phyloP scores from a whole-genome alignment of 2,797 vertebrate species.

The Adelosebastes latens region DNA sequence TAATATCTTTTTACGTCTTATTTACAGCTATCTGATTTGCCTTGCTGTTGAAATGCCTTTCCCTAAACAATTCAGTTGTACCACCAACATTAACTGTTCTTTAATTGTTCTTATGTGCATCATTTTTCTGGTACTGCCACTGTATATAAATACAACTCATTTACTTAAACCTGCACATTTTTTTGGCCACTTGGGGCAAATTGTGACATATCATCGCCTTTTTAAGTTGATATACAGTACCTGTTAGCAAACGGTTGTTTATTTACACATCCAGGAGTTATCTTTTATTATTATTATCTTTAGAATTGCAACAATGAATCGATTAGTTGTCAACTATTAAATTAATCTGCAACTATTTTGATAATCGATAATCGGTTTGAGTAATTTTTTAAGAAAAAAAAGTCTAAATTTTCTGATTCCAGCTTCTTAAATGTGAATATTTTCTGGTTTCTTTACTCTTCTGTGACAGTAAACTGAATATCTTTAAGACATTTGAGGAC shows the following conservation, averaged over 20 bases:
- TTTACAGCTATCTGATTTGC: neutral
- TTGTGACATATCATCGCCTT: neutral
- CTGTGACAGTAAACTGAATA: too few species aligned
- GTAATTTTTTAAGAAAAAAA: too few species aligned
- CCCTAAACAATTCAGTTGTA: neutral
- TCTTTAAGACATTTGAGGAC: too few species aligned
- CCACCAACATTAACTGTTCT: neutral
- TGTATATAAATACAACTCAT: neutral
- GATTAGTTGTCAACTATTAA: too few species aligned
- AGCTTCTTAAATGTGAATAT: too few species aligned
- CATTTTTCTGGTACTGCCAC: neutral
- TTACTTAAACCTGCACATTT: neutral
- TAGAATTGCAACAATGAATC: too few species aligned
- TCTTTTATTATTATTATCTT: neutral
- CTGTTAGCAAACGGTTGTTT: neutral
- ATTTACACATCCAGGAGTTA: neutral
- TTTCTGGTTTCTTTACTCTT: too few species aligned
- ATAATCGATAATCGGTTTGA: too few species aligned
- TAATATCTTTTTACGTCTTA: neutral
- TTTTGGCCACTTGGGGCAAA: neutral
- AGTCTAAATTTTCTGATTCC: too few species aligned
- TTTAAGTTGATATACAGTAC: neutral
- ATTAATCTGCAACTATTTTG: too few species aligned
- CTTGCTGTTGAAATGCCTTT: neutral
- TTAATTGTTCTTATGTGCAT: neutral